Conservation (phyloP, 2,113 vertebrate genomes). For the Accipiter cooperii region DNA sequence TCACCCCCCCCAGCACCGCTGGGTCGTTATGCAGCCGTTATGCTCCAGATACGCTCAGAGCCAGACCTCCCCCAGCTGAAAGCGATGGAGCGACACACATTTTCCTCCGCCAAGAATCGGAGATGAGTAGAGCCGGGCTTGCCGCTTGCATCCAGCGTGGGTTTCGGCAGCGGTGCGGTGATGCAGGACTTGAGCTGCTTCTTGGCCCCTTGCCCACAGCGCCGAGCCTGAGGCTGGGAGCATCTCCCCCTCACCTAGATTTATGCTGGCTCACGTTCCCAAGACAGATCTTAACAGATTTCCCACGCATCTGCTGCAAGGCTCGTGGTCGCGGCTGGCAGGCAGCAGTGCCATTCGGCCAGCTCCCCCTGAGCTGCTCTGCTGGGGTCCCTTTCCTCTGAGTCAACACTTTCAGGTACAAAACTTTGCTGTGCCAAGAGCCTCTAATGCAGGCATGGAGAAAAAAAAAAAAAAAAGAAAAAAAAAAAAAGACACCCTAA, state of each 20-base stretch:
- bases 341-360: background rate
- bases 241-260: background rate
- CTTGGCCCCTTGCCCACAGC: background rate
- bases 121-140: accelerated
- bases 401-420: background rate
- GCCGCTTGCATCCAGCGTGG: accelerated
- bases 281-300: background rate
- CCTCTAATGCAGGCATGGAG: background rate
- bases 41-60: background rate
- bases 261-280: accelerated
- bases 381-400: background rate
- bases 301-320: background rate
- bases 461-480: background rate
- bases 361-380: background rate
- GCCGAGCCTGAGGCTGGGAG: background rate
- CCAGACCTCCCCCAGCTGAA: background rate
- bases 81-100: background rate
- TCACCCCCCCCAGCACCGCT: background rate
- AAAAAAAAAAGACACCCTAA: background rate
- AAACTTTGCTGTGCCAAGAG: background rate
- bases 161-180: accelerated
- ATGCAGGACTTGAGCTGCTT: background rate
- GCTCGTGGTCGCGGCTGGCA: background rate
- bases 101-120: accelerated
- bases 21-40: background rate